Conservation (phyloP, 2,113 vertebrate species). For the Apeltes quadracus region DNA sequence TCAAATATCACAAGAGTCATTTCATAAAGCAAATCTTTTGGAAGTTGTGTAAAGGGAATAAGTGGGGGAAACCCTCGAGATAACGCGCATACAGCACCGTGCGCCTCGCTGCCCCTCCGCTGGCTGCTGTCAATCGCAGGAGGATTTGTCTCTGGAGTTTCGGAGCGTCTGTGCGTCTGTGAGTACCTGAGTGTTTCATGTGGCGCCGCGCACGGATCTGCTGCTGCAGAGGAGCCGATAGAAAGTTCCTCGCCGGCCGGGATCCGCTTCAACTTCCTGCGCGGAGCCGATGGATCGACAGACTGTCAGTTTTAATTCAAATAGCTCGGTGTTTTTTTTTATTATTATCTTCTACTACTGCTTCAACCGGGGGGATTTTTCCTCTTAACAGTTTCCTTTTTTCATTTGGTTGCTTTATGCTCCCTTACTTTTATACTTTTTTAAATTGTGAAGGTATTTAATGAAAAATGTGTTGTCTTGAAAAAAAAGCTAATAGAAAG, state of each 20-base stretch:
- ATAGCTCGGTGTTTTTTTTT: conserved; percentile 2
- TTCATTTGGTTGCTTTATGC: not conserved
- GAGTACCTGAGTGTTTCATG: conserved; percentile 66
- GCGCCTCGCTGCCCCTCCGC: not conserved
- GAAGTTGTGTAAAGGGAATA: conserved; percentile 80
- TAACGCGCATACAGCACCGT: no score
- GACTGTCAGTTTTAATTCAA: not conserved
- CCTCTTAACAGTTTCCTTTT: not conserved
- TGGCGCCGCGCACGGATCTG: conserved; percentile 43
- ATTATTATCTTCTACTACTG: conserved; percentile 13
- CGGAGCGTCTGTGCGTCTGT: conserved; percentile 60
- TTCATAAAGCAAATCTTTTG: conserved; percentile 80
- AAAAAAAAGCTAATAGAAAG: not conserved
- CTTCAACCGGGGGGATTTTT: conserved; percentile 16
- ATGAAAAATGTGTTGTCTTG: not conserved
- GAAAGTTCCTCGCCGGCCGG: conserved; percentile 50
- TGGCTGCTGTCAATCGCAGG: conserved; percentile 39
- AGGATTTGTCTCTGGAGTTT: conserved; percentile 62
- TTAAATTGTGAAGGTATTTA: not conserved
- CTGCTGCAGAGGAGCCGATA: conserved; percentile 15
- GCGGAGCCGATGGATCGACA: conserved; percentile 9
- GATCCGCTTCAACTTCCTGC: conserved; percentile 36
- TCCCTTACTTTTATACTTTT: not conserved
- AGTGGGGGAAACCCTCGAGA: conserved; percentile 64
- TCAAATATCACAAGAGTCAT: conserved; percentile 58